Evolutionary conservation across 1,140 invertebrate species (phyloP).

Genomic region (Pygmarrhopalites habei): DNA sequence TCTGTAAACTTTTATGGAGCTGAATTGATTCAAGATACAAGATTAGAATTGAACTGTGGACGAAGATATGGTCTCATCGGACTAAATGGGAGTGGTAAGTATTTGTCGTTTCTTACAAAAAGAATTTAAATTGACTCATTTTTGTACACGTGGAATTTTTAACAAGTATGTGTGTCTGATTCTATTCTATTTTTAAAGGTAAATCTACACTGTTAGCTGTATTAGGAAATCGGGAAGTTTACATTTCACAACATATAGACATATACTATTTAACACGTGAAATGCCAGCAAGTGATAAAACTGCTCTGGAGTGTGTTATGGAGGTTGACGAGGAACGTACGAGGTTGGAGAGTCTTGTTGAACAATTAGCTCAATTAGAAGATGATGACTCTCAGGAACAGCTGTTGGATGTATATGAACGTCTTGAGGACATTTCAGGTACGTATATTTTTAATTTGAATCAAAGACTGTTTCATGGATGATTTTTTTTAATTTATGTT

Average conservation of each 20-base stretch:
- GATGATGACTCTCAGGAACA: conserved; percentile 94
- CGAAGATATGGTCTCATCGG: conserved; percentile 93
- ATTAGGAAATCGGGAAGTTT: conserved; percentile 86
- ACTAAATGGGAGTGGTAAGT: conserved; percentile 49
- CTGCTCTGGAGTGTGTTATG: conserved; percentile 91
- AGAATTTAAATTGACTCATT: too few species aligned
- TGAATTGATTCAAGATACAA: conserved; percentile 91
- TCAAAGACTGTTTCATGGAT: too few species aligned
- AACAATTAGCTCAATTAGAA: conserved; percentile 73
- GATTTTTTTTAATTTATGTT: too few species aligned
- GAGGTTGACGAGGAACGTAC: conserved; percentile 94
- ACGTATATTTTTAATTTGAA: too few species aligned
- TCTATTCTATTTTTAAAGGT: conserved; percentile 49
- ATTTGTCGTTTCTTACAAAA: too few species aligned
- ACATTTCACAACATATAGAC: conserved; percentile 94
- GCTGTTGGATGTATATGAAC: conserved; percentile 94
- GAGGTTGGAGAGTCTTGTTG: conserved; percentile 84
- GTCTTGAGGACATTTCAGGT: conserved; percentile 88
- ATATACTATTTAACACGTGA: conserved; percentile 95
- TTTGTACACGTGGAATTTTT: too few species aligned
- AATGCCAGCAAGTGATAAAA: conserved; percentile 52
- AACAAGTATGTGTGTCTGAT: too few species aligned
- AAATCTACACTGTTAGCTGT: conserved; percentile 90
- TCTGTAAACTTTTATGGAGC: conserved; percentile 97
- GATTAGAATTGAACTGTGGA: conserved; percentile 93